Base-by-base conservation (phyloP, 2,797 vertebrate species). In the Onychomys torridus region DNA sequence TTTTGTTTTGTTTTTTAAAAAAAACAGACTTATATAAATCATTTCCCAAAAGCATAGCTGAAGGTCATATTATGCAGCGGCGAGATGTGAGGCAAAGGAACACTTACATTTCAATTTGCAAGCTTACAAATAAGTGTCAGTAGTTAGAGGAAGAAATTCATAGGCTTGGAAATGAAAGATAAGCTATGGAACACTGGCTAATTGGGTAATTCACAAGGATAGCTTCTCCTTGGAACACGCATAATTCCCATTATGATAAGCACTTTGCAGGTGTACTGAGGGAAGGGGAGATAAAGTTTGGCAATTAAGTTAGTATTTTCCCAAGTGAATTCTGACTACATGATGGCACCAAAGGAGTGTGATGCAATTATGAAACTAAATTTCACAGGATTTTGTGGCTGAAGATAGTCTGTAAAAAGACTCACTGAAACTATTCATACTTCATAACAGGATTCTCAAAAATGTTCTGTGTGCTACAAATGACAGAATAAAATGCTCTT, bases 241-340 rank as follows among this genome's bases (percentile, higher is more conserved):
- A 77, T 94, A 97, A 98, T 96, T 97, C 95, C 93, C 79, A 96
- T 91, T 94, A 95, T 76, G 95, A 96, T 97, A 96, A 97, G 96
- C 65, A 88, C 86, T 96, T 81, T 91, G 94, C 96, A 97, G 98
- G 97, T 98, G 67, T 95, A 90, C 79, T 81, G 79, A 87, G 97
- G 81, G 69, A 83, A 95, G 82, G 32, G 34, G 61, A 91, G 97
- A 98, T 95, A 96, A 98, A 97, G 96, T 97, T 87, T 89, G 76
- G 93, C 96, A 98, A 97, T 97, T 97, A 97, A 96, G 92, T 93
- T 91, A 89, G 89, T 91, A 61, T 94, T 97, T 97, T 93, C 96
- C 90, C 97, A 94, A 95, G 90, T 94, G 97, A 94, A 85, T 98
- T 96, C 94, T 76, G 81, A 95, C 55, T 96, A 76, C 65, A 90